Evolutionary conservation across 2,888 invertebrate species (phyloP).

Genomic region (Endotricha flammealis): DNA sequence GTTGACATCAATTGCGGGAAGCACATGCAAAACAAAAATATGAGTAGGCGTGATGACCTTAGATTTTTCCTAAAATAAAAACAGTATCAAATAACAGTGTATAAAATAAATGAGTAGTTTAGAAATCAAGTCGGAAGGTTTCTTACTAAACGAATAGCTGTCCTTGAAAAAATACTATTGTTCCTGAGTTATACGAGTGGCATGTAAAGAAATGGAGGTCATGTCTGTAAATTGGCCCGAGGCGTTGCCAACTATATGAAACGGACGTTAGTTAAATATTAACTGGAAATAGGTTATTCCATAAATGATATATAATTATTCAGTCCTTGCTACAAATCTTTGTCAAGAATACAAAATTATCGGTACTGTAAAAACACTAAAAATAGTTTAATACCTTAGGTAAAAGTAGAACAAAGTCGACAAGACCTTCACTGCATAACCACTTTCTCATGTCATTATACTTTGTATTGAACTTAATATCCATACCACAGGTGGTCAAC

Average conservation of each 20-base stretch:
- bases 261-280: conserved; percentile 12
- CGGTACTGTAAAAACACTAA: too few species aligned
- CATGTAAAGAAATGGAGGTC: conserved; percentile 22
- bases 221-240: conserved; percentile 19
- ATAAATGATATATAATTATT: conserved; percentile 12
- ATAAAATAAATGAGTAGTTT: not conserved
- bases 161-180: conserved; percentile 21
- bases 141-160: conserved; percentile 12
- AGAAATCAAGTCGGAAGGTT: conserved; percentile 5
- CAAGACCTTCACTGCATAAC: too few species aligned
- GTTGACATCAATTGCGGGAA: too few species aligned
- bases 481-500: too few species aligned
- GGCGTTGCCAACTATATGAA: conserved; percentile 15
- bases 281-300: conserved; percentile 10
- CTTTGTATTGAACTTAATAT: too few species aligned
- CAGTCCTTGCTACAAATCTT: conserved; percentile 6
- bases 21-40: too few species aligned
- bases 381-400: too few species aligned
- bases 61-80: too few species aligned
- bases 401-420: too few species aligned
- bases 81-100: too few species aligned
- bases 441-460: too few species aligned
- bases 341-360: not conserved
- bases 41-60: too few species aligned
- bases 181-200: conserved; percentile 20